phyloP scores from a whole-genome alignment of 2,797 vertebrate species.

The Sebastes taczanowskii region DNA sequence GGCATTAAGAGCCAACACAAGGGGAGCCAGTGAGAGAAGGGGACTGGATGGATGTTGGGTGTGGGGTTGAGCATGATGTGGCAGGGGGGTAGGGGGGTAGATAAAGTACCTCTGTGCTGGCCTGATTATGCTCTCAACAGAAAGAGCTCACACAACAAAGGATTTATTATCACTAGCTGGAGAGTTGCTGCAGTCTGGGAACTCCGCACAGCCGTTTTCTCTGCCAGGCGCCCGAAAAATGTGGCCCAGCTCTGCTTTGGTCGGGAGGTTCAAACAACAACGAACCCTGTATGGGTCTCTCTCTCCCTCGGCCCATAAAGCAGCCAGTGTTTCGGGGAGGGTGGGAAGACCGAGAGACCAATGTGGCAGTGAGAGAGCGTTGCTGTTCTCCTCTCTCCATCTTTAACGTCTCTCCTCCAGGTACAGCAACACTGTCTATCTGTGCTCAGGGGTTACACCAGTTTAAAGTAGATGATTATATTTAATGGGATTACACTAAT shows the following conservation, averaged over 20 bases:
- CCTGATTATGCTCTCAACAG: slow-evolving; percentile 70
- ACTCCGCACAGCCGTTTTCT: slow-evolving; percentile 39
- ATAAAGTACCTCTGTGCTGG: slow-evolving; percentile 62
- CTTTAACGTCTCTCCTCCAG: neutral
- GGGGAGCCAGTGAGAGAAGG: slow-evolving; percentile 5
- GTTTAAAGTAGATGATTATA: neutral
- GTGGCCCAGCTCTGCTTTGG: slow-evolving; percentile 48
- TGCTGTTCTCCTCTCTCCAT: neutral
- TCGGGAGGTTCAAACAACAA: slow-evolving; percentile 55
- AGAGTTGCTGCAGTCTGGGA: slow-evolving; percentile 67
- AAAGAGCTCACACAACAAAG: slow-evolving; percentile 76
- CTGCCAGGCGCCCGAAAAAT: slow-evolving; percentile 57
- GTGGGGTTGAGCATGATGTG: neutral
- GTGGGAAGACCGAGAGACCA: slow-evolving; percentile 31
- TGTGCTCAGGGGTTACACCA: neutral
- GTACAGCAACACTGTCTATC: neutral
- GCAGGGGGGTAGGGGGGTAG: neutral
- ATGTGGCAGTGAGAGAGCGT: slow-evolving; percentile 2
- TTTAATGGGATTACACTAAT: neutral
- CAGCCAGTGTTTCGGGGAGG: slow-evolving; percentile 51
- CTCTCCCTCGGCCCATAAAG: slow-evolving; percentile 38
- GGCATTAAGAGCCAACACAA: slow-evolving; percentile 1
- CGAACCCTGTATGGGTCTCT: slow-evolving; percentile 39
- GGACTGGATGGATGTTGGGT: slow-evolving; percentile 7
- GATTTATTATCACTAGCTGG: slow-evolving; percentile 71